Base-by-base conservation (phyloP, 1,140 invertebrate genomes). In the Tachypleus tridentatus region DNA sequence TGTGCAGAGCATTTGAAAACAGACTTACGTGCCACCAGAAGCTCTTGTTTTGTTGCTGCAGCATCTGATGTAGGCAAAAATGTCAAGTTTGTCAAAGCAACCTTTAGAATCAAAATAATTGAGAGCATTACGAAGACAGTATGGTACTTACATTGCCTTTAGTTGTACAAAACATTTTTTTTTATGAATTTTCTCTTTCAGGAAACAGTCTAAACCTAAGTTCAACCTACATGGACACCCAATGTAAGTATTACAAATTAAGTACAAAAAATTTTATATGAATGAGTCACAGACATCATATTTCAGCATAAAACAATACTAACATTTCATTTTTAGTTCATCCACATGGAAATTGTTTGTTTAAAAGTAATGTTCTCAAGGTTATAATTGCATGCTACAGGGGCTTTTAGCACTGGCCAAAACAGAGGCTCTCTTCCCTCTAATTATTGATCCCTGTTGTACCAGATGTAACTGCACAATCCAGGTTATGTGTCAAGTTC, bases 41-140 rank as follows among this genome's bases (percentile, higher is more conserved):
- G 77, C 79, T 97, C 92, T 74, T 93, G 86, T 77, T 90, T 86
- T 60, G 86, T 84, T 52, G 88, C 88, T 62, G 82, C 80, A 50
- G 80, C 80, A 72, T 89, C 88, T 69, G 87, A 85, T 65, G 88
- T 93, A 49, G 93, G 93, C 51, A 97, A 77, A 77, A 93, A 96
- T 63, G 85, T 84, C 53, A 93, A 79, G 74, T 87, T 85, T 0
- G 91, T 94, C 51, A 96, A 78, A 5, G 85, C 87, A 70, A 95
- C 79, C 91, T 93, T 74, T 69, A 80, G 79, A 71, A 72, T 64
- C 69, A 64, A 68, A 56, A 63, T 29, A 48, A 60, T 11, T 57
- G 49, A 58, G 49, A 62, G 58, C 8, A 5, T 9, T 54, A 7
- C 56, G 6, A 52, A 9, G 49, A 61, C 60, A 10, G 5, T 61